Base-by-base conservation (phyloP, 1,140 invertebrate genomes). In the Cyclargus thomasi region DNA sequence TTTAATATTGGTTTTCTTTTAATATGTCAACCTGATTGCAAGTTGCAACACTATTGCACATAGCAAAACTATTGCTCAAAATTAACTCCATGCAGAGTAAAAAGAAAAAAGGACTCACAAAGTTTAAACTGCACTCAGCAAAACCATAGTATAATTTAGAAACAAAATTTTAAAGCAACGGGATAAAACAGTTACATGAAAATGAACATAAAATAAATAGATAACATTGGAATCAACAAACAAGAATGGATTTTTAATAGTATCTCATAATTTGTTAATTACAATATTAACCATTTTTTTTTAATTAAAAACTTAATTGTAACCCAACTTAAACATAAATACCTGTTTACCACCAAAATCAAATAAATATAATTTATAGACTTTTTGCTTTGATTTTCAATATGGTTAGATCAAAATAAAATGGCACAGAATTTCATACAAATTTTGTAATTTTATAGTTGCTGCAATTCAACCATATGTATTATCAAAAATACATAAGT, bases 131-230 rank as follows among this genome's bases (percentile, higher is more conserved):
- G 36, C 14, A 16, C 14, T 16, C 14, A 47, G 14, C 39, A 47
- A 47, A 47, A 47, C 39, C 39, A 47, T 14, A 47, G 14, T 16
- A 47, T 16, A 16, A 47, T 11, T 47, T 14, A 47, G 39, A 47
- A 47, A 47, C 39, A 47, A 16, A 47, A 1, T 47, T 47, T 47
- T 47, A 47, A 59, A 59, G 55, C 55, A 59, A 59, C 6, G 8
- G 10, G 5, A 21, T 59, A 59, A 55, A 17, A 21, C 21, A 59
- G 55, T 59, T 59, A 59, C 18, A 21, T 59, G 55, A 59, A 59
- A 59, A 59, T 59, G 3, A 21, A 59, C 55, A 55, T 10, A 59
- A 20, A 20, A 20, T 18, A 18, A 55, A 20, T 47, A 47, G 39
- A 14, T 3, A 47, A 47, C 14, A 47, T 47, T 47, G 39, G 39